Conservation (phyloP, 2,113 vertebrate species). For the Mustela lutreola region DNA sequence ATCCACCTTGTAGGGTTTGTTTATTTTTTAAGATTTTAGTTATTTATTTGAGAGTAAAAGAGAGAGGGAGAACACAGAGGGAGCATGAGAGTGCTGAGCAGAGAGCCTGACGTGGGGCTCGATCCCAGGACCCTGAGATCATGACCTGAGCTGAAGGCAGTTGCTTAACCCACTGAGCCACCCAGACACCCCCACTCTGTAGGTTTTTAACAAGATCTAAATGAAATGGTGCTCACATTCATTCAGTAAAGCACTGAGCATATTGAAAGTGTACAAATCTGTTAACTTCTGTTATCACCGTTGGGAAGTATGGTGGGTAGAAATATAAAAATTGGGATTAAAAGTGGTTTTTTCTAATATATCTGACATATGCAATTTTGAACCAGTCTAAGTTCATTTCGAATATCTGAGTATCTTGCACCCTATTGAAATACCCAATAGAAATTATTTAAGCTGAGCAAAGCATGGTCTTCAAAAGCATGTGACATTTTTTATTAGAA, state of each 20-base stretch:
- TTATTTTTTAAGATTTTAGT: not conserved
- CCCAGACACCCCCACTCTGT: too few relatives aligned
- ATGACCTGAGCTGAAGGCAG: too few relatives aligned
- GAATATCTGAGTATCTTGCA: not conserved
- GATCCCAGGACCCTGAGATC: too few relatives aligned
- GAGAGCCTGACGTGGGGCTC: too few relatives aligned
- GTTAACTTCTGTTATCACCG: not conserved
- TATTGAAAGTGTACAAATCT: not conserved
- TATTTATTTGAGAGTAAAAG: too few relatives aligned
- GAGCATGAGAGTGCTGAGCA: too few relatives aligned
- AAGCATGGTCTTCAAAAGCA: conserved; percentile 22
- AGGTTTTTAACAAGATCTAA: not conserved
- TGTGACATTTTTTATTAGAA: conserved; percentile 49
- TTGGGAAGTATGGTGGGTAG: not conserved
- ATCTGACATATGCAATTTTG: not conserved
- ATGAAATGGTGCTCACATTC: not conserved
- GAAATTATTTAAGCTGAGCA: not conserved
- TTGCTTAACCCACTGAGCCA: too few relatives aligned
- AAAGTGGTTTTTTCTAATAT: conserved; percentile 23
- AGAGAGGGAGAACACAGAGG: too few relatives aligned
- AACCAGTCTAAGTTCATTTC: conserved; percentile 47
- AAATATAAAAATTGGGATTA: not conserved
- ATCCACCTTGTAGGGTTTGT: not conserved
- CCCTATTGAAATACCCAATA: not conserved
- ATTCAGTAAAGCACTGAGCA: not conserved